Conservation (phyloP, 2,113 vertebrate genomes). For the Trachemys scripta region DNA sequence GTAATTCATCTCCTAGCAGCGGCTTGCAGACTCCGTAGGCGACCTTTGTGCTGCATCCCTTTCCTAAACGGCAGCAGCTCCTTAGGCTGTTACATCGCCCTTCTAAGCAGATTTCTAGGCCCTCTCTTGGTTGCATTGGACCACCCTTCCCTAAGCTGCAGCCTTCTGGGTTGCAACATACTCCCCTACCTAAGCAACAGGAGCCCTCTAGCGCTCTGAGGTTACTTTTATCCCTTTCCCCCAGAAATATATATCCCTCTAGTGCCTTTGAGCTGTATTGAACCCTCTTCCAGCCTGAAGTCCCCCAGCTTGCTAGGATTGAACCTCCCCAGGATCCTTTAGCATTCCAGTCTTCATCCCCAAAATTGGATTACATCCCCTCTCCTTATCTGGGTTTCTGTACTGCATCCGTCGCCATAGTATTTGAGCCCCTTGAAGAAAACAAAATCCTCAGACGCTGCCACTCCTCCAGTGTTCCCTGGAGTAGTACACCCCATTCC, state of each 20-base stretch:
- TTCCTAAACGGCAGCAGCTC: not conserved
- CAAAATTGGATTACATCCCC: not conserved
- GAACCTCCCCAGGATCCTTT: not conserved
- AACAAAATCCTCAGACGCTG: not conserved
- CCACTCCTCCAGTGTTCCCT: not conserved
- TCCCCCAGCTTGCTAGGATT: not conserved
- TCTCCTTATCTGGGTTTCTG: not conserved
- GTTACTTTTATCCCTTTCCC: not conserved
- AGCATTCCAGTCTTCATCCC: not conserved
- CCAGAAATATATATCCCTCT: not conserved
- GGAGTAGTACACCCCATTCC: not conserved
- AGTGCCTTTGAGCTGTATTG: not conserved
- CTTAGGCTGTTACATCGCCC: not conserved
- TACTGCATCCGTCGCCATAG: not conserved
- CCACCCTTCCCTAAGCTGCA: not conserved
- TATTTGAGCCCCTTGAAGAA: not conserved
- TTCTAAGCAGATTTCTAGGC: not conserved
- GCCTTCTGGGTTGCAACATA: not conserved
- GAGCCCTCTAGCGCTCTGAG: not conserved
- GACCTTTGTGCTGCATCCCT: not conserved
- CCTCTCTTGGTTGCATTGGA: not conserved
- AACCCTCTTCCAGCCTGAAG: too few species aligned
- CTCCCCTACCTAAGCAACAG: not conserved
- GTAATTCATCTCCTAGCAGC: not conserved
- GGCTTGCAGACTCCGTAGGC: not conserved